A percentile compares a stretch with the other conserved stretches of the same genome.
Conservation (phyloP, 1,140 invertebrate species). For the Sminthurinus signatus region DNA sequence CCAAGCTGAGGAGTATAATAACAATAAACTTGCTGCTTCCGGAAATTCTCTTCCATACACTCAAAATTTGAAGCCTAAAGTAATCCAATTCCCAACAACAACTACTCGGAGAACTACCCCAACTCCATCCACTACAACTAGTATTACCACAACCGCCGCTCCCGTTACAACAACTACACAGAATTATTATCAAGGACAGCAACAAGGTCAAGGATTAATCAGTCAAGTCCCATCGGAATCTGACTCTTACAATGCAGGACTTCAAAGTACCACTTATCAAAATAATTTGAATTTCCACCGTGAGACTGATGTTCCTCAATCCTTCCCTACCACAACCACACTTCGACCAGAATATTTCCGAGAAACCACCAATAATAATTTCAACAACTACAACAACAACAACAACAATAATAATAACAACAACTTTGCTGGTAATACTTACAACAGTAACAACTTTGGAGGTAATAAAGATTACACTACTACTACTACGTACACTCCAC, state of each 20-base stretch:
- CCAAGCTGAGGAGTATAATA: slow-evolving; percentile 41
- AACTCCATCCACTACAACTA: slow-evolving; percentile 11
- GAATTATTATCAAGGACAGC: background rate
- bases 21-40: slow-evolving; percentile 34
- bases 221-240: background rate
- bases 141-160: slow-evolving; percentile 5
- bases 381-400: slow-evolving; percentile 3
- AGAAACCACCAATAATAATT: background rate
- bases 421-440: slow-evolving; percentile 8
- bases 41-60: slow-evolving; percentile 27
- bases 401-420: slow-evolving; percentile 2
- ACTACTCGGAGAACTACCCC: slow-evolving; percentile 11
- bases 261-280: background rate
- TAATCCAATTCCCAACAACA: slow-evolving; percentile 16
- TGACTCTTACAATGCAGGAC: background rate
- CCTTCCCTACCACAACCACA: slow-evolving; percentile 11
- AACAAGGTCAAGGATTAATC: too few species aligned
- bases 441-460: background rate
- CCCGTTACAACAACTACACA: background rate
- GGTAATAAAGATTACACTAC: too few species aligned
- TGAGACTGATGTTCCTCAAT: slow-evolving; percentile 10
- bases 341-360: slow-evolving; percentile 9
- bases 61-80: slow-evolving; percentile 26
- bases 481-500: too few species aligned
- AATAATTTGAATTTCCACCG: slow-evolving; percentile 11